phyloP scores from a whole-genome alignment of 2,888 invertebrate genomes.

The Pristionchus japonicus region DNA sequence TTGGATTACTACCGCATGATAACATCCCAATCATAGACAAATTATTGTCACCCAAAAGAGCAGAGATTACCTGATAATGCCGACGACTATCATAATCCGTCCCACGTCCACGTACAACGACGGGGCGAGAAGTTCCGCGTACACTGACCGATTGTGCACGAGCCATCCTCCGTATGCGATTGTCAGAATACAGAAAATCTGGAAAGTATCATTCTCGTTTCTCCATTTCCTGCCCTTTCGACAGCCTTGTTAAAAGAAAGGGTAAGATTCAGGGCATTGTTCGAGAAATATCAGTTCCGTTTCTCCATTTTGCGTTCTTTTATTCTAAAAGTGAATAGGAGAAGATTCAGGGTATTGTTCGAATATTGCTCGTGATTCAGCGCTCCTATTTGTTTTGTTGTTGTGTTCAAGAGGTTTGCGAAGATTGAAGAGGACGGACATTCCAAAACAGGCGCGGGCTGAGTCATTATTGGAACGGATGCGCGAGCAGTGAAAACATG shows the following conservation, averaged over 20 bases:
- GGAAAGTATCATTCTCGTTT: not conserved
- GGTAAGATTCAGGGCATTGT: too few relatives aligned
- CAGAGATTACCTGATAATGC: slow-evolving; percentile 45
- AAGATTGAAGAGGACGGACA: slow-evolving; percentile 3
- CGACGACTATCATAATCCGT: slow-evolving; percentile 61
- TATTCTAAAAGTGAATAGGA: too few relatives aligned
- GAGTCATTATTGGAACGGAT: not conserved
- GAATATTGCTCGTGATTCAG: not conserved
- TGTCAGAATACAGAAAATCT: slow-evolving; percentile 66
- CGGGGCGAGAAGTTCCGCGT: slow-evolving; percentile 72
- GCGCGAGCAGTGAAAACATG: not conserved
- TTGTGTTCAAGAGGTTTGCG: not conserved
- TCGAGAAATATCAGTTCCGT: too few relatives aligned
- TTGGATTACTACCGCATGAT: too few relatives aligned
- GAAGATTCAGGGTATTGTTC: too few relatives aligned
- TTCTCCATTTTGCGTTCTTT: too few relatives aligned
- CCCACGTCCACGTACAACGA: slow-evolving; percentile 74
- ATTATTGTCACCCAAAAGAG: too few relatives aligned
- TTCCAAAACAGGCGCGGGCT: slow-evolving; percentile 18
- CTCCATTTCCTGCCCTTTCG: too few relatives aligned
- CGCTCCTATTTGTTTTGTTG: not conserved
- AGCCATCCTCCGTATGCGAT: slow-evolving; percentile 72
- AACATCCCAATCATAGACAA: too few relatives aligned
- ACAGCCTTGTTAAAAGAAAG: too few relatives aligned
- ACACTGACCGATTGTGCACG: slow-evolving; percentile 65